phyloP scores from a whole-genome alignment of 2,888 invertebrate species.

The Nephrocerus scutellatus region DNA sequence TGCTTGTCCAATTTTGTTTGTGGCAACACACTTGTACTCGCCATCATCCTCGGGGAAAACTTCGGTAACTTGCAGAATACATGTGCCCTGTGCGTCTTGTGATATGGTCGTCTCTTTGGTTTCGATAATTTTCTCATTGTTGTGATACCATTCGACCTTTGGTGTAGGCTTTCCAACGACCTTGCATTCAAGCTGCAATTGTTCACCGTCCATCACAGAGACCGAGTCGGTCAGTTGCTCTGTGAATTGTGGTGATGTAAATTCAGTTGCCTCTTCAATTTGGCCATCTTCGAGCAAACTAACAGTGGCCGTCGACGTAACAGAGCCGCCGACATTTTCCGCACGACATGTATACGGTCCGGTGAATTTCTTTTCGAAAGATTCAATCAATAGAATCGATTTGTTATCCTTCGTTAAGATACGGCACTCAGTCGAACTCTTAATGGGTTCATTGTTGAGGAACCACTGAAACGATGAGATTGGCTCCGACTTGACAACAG shows the following conservation, averaged over 20 bases:
- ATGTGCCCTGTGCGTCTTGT: constrained; percentile 71
- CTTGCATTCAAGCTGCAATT: constrained; percentile 65
- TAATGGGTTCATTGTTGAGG: constrained; percentile 64
- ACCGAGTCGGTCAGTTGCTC: constrained; percentile 61
- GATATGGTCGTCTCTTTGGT: constrained; percentile 69
- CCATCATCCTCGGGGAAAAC: constrained; percentile 89
- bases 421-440: constrained; percentile 62
- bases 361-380: constrained; percentile 60
- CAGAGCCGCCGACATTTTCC: constrained; percentile 82
- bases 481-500: constrained; percentile 68
- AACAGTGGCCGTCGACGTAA: constrained; percentile 74
- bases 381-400: constrained; percentile 71
- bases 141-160: constrained; percentile 72
- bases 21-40: constrained; percentile 73
- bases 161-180: constrained; percentile 74
- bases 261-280: constrained; percentile 53
- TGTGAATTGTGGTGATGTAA: constrained; percentile 69
- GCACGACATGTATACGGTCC: constrained; percentile 82
- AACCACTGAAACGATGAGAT: constrained; percentile 84
- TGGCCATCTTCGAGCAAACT: constrained; percentile 52
- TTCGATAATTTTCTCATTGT: constrained; percentile 62
- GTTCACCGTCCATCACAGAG: constrained; percentile 85
- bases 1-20: constrained; percentile 76
- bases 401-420: constrained; percentile 67
- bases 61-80: constrained; percentile 74